Percentiles rank a stretch among this genome's conserved stretches.
phyloP scores from a whole-genome alignment of 1,140 invertebrate species.

The Augochlora pura region DNA sequence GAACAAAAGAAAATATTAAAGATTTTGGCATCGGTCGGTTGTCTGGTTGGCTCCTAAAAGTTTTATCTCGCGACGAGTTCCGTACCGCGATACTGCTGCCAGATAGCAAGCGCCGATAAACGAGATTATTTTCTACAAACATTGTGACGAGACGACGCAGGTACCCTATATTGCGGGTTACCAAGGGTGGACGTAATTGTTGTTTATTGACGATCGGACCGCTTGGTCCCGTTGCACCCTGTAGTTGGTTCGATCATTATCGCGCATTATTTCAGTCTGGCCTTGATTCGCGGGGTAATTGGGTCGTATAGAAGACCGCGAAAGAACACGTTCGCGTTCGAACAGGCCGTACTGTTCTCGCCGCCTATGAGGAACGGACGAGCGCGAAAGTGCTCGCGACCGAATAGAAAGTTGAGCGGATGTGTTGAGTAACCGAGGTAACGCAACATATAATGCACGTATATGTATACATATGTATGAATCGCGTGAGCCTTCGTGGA shows the following conservation, averaged over 20 bases:
- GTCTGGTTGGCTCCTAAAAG: no score
- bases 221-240: neutral
- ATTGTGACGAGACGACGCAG: no score
- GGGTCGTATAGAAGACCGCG: neutral
- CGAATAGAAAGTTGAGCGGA: slow-evolving; percentile 64
- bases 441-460: neutral
- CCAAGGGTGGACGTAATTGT: neutral
- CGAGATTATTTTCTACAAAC: no score
- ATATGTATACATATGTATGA: neutral
- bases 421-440: slow-evolving; percentile 59
- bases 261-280: neutral
- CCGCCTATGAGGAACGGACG: neutral
- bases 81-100: no score
- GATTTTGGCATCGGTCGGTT: no score
- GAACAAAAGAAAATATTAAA: no score
- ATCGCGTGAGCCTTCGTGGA: neutral
- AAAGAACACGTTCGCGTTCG: slow-evolving; percentile 9
- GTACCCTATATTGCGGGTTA: no score
- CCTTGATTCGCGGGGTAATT: neutral
- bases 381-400: slow-evolving; percentile 25
- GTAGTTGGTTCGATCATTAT: slow-evolving; percentile 1
- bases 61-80: no score
- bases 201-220: neutral
- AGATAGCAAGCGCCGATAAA: no score
- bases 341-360: slow-evolving; percentile 15